Base-by-base conservation (phyloP, 2,113 vertebrate species). In the Puntigrus tetrazona region DNA sequence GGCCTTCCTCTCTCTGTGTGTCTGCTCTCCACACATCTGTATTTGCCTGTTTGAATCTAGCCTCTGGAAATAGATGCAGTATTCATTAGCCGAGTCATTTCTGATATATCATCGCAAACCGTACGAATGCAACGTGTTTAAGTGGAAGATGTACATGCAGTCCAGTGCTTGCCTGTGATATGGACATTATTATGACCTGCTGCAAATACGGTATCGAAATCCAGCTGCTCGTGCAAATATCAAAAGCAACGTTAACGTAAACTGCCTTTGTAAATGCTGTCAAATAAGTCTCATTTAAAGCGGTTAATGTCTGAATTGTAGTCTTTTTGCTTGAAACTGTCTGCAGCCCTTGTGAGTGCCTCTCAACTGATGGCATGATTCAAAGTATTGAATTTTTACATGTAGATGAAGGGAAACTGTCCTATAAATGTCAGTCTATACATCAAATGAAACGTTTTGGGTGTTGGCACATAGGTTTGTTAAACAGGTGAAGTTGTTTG, bases 241-340 rank as follows among this genome's bases (percentile, higher is more conserved):
- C 1, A 45, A 55, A 16, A 31, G 70, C 22, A 63, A 20, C 8
- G 14, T 83, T 9, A 57, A 1, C 47, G 31, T 81, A 41, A 50
- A 34, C 45, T 81, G 50, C 52, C 34, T 34, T 81, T 77, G 47
- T 29, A 57, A 67, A 81, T 41, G 55, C 67, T 55, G 8, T 47
- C 6, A 47, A 63, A 38, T 81, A 20, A 22, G 82, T 80, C 73
- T 16, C 22, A 74, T 73, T 81, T 36, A 22, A 25, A 67, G 31
- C 27, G 55, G 70, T 65, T 29, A 5, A 10, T 63, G 25, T 73
- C 36, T 59, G 13, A 27, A 61, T 85, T 29, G 16, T 25, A 50
- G 13, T 14, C 41, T 67, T 87, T 84, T 82, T 25, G 65, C 43
- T 78, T 87, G 70, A 81, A 69, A 47, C 8, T 16, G 77, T 74